Evolutionary conservation across 2,113 vertebrate species (phyloP).

Genomic region (Azemiops feae): DNA sequence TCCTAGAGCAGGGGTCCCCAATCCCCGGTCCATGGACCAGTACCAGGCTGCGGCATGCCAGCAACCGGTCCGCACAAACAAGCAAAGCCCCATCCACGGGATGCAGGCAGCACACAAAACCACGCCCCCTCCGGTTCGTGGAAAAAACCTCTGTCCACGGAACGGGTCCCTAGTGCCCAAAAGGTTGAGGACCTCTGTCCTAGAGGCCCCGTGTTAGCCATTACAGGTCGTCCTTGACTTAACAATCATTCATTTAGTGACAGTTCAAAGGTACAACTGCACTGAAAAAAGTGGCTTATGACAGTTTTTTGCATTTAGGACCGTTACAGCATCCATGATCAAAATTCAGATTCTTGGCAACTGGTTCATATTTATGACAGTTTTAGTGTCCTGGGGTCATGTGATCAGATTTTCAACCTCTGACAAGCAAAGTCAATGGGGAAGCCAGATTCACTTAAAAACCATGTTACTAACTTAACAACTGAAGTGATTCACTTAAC

Average conservation of each 20-base stretch:
- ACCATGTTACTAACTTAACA: neutral
- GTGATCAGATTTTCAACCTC: neutral
- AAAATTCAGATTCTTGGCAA: neutral
- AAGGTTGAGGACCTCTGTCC: too few species aligned
- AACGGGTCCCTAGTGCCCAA: too few species aligned
- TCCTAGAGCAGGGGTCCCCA: neutral
- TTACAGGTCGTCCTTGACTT: neutral
- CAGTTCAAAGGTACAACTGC: neutral
- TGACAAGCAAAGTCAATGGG: neutral
- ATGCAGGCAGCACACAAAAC: too few species aligned
- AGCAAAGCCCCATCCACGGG: too few species aligned
- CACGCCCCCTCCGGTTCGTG: too few species aligned
- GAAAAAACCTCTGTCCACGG: too few species aligned
- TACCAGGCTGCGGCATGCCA: too few species aligned
- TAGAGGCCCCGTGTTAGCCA: too few species aligned
- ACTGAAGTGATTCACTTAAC: neutral
- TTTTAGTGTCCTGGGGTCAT: neutral
- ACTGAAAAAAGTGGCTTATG: neutral
- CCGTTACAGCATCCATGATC: neutral
- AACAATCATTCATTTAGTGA: neutral
- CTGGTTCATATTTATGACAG: neutral
- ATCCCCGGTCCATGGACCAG: rapidly evolving
- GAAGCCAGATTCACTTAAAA: neutral
- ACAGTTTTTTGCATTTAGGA: neutral
- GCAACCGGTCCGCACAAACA: too few species aligned